Conservation (phyloP, 2,113 vertebrate genomes). For the Chrysemys picta region DNA sequence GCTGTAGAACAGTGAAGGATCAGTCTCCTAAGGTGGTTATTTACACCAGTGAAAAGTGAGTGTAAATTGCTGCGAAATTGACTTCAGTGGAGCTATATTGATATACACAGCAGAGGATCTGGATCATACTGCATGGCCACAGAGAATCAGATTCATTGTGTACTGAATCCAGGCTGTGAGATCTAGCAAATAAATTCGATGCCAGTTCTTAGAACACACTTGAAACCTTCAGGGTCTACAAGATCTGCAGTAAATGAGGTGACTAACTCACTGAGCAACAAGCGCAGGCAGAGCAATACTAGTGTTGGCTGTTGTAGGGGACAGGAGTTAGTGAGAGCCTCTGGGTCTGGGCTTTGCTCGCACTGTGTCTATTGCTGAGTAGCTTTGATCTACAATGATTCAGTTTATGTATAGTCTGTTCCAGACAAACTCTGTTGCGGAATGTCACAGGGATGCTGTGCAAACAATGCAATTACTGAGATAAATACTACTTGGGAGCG, state of each 20-base stretch:
- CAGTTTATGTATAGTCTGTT: not conserved
- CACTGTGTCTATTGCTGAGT: not conserved
- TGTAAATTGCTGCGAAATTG: not conserved
- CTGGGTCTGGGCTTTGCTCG: not conserved
- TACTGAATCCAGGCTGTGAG: accelerated
- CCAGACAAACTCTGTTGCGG: not conserved
- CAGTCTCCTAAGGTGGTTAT: accelerated
- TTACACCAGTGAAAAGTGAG: not conserved
- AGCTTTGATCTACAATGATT: not conserved
- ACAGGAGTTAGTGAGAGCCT: not conserved
- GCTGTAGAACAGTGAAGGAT: not conserved
- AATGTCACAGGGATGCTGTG: not conserved
- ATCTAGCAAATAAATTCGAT: not conserved
- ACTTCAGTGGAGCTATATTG: accelerated
- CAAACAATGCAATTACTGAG: not conserved
- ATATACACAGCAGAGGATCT: not conserved
- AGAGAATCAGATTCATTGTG: not conserved
- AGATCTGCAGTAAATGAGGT: not conserved
- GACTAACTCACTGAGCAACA: not conserved
- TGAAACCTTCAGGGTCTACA: not conserved
- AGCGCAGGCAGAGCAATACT: not conserved
- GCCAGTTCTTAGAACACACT: not conserved
- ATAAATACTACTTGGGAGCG: not conserved
- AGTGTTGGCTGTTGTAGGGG: not conserved
- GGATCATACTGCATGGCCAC: not conserved